phyloP scores from a whole-genome alignment of 64 coral and sea anemone genomes.

The Montipora efflorescens region DNA sequence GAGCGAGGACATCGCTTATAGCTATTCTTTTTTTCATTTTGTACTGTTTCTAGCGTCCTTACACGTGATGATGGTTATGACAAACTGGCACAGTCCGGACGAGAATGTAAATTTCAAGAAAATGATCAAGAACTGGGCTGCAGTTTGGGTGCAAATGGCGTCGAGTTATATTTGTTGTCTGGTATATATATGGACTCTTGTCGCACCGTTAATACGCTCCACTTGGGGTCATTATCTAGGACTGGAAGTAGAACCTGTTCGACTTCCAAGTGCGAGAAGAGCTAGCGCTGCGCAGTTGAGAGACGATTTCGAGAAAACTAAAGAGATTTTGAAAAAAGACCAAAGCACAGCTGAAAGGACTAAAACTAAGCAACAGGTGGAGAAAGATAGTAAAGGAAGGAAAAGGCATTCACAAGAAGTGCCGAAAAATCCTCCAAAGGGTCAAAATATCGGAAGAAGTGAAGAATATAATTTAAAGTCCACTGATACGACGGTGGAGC shows the following conservation, averaged over 20 bases:
- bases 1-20: conserved; percentile 78
- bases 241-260: conserved; percentile 30
- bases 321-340: conserved; percentile 32
- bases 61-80: conserved; percentile 94
- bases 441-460: neutral
- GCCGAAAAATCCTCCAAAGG: neutral
- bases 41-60: conserved; percentile 85
- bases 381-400: neutral
- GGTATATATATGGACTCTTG: conserved; percentile 94
- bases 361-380: neutral
- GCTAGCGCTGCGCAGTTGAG: conserved; percentile 78
- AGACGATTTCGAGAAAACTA: conserved; percentile 70
- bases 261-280: conserved; percentile 74
- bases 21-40: conserved; percentile 94
- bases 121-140: conserved; percentile 96
- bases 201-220: conserved; percentile 86
- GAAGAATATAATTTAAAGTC: neutral
- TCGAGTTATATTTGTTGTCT: conserved; percentile 96
- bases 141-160: conserved; percentile 97
- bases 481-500: neutral
- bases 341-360: neutral
- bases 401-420: conserved; percentile 3
- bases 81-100: conserved; percentile 97
- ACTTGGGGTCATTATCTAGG: conserved; percentile 94
- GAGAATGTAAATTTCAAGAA: conserved; percentile 93